A percentile compares a stretch with the other conserved stretches of the same genome.
These are phyloP conservation scores for Tetheella fluctuosa DNA, from an alignment of 2,888 invertebrate genomes.

Conservation along the genomic window DNA sequence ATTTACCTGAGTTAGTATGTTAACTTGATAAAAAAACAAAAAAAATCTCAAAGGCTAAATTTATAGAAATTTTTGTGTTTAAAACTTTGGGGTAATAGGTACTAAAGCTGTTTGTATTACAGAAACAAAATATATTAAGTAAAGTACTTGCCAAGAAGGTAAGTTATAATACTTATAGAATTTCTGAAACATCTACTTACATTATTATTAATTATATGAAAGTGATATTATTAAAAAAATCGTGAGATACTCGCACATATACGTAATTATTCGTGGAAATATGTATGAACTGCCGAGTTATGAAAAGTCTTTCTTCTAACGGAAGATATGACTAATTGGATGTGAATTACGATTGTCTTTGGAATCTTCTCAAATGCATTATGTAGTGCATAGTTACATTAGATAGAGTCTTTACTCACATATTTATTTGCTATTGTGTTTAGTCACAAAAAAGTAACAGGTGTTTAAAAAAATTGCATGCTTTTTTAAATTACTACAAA, in stretches of 20 bases:
- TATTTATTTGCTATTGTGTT: not conserved
- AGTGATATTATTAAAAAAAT: slow-evolving; percentile 3
- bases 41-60: too few species aligned
- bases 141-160: too few species aligned
- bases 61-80: too few species aligned
- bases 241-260: slow-evolving; percentile 10
- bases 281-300: slow-evolving; percentile 7
- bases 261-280: slow-evolving; percentile 12
- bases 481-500: not conserved
- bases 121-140: too few species aligned
- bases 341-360: slow-evolving; percentile 13
- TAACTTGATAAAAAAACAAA: too few species aligned
- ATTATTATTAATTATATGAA: not conserved
- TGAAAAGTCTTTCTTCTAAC: slow-evolving; percentile 13
- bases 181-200: not conserved
- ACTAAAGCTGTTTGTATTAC: too few species aligned
- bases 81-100: too few species aligned
- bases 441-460: not conserved
- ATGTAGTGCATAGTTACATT: slow-evolving; percentile 28
- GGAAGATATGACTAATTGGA: slow-evolving; percentile 12
- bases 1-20: too few species aligned
- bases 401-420: not conserved
- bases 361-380: slow-evolving; percentile 19
- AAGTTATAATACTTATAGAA: too few species aligned
- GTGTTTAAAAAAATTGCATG: not conserved